These are phyloP conservation scores for Phytoseiulus persimilis DNA, from an alignment of 2,888 invertebrate genomes.

Conservation along the genomic window DNA sequence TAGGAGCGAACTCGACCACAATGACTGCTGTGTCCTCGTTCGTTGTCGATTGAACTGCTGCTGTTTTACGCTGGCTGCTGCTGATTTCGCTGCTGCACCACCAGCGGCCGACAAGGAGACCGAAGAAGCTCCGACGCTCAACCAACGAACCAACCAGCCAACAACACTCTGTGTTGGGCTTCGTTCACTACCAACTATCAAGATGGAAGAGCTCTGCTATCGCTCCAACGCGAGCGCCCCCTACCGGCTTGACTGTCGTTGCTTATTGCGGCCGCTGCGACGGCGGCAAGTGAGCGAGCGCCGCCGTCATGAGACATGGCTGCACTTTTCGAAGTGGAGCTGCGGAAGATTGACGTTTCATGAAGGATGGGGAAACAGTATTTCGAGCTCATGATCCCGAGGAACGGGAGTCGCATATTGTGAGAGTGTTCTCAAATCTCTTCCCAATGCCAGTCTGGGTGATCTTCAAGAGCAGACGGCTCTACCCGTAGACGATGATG, in stretches of 20 bases:
- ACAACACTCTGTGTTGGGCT: background rate
- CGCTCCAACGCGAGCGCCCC: constrained; percentile 35
- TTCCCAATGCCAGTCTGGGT: too few species aligned
- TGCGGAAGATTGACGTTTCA: too few species aligned
- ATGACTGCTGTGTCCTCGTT: background rate
- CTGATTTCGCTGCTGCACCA: background rate
- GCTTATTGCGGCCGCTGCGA: background rate
- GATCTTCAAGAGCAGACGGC: too few species aligned
- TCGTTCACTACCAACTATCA: constrained; percentile 25
- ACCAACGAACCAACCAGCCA: constrained; percentile 5
- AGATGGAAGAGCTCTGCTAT: constrained; percentile 39
- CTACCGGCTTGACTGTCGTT: constrained; percentile 13
- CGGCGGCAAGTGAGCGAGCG: background rate
- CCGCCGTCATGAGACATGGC: background rate
- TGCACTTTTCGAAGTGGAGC: background rate
- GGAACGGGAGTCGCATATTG: too few species aligned
- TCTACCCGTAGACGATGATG: too few species aligned
- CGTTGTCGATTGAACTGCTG: background rate
- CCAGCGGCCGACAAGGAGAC: background rate
- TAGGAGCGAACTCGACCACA: background rate
- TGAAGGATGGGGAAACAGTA: too few species aligned
- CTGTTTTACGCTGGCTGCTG: background rate
- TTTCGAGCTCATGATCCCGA: too few species aligned
- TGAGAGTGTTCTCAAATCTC: too few species aligned
- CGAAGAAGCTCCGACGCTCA: background rate